Evolutionary conservation across 2,797 vertebrate genomes (phyloP).

Genomic region (Sebastes taczanowskii): DNA sequence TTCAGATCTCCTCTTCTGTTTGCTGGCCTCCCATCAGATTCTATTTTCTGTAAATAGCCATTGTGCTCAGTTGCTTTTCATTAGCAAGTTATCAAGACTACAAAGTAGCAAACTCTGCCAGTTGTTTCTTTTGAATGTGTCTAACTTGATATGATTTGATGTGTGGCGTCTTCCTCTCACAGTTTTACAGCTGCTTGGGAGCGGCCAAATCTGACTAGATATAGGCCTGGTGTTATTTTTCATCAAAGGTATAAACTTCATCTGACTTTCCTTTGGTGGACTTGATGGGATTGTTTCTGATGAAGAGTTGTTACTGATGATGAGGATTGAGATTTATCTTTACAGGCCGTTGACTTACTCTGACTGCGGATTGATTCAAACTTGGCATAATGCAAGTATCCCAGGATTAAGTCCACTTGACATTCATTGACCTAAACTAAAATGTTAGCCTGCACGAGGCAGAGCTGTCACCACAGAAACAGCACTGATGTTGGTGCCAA

Average conservation of each 20-base stretch:
- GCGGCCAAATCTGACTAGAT: neutral
- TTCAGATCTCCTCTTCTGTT: neutral
- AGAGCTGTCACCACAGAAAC: neutral
- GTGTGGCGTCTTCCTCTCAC: neutral
- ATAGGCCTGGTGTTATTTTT: neutral
- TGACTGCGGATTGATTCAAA: neutral
- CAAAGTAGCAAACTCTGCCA: neutral
- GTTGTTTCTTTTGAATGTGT: neutral
- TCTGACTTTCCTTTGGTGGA: neutral
- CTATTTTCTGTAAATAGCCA: neutral
- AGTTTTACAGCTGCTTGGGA: neutral
- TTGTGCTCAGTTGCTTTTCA: neutral
- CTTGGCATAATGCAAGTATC: neutral
- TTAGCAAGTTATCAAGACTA: neutral
- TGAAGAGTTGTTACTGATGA: neutral
- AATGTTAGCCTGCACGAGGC: neutral
- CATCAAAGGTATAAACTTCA: neutral
- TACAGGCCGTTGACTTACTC: neutral
- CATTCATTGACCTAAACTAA: neutral
- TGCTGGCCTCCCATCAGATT: neutral
- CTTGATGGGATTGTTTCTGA: neutral
- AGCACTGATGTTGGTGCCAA: neutral
- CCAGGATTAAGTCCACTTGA: neutral
- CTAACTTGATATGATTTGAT: neutral
- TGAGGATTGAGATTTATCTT: neutral